These are phyloP conservation scores for Meda fulgida DNA, from an alignment of 2,797 vertebrate species.

Conservation along the genomic window DNA sequence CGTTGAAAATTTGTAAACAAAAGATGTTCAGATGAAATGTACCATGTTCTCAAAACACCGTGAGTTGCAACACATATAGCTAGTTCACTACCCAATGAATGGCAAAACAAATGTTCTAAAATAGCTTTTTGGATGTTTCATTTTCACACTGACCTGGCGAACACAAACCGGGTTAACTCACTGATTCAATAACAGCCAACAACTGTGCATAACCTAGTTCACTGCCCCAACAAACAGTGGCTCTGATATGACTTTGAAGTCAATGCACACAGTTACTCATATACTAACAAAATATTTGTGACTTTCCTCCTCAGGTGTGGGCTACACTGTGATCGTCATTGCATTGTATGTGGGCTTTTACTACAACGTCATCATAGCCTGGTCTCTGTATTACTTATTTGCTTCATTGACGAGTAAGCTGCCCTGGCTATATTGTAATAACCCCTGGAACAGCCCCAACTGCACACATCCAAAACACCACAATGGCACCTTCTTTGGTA, in stretches of 20 bases:
- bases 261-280: neutral
- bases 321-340: conserved; percentile 97
- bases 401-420: conserved; percentile 90
- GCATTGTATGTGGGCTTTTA: conserved; percentile 99
- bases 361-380: conserved; percentile 99
- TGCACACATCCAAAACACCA: conserved; percentile 86
- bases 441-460: conserved; percentile 91
- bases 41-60: neutral
- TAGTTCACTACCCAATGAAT: neutral
- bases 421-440: conserved; percentile 90
- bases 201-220: too few relatives aligned
- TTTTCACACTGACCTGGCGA: neutral
- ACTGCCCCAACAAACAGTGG: too few relatives aligned
- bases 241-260: conserved; percentile 6
- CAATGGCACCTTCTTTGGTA: conserved; percentile 82
- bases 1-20: conserved; percentile 48
- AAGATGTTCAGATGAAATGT: neutral
- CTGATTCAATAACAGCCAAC: neutral
- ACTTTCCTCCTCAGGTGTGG: conserved; percentile 83
- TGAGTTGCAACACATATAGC: neutral
- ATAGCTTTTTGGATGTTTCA: conserved; percentile 15
- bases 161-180: neutral
- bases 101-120: neutral
- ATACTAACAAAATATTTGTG: neutral
- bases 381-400: conserved; percentile 97